These are phyloP conservation scores for Taeniopygia guttata DNA, from an alignment of 2,797 vertebrate species.

Conservation along the genomic window DNA sequence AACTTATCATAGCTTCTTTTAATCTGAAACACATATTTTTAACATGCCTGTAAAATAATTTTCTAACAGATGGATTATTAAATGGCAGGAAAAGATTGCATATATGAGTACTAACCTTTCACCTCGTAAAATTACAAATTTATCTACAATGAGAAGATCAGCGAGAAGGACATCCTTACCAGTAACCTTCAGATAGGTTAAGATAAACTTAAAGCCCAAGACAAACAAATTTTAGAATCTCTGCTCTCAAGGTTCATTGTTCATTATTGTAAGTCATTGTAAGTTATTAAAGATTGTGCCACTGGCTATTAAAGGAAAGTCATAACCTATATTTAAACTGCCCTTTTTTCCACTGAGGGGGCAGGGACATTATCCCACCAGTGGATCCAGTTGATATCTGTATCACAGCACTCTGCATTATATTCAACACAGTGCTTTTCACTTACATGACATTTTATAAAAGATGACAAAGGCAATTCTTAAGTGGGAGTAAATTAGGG, in stretches of 20 bases:
- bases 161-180: neutral
- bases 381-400: neutral
- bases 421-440: neutral
- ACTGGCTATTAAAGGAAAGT: neutral
- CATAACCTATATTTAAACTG: neutral
- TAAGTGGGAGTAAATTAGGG: neutral
- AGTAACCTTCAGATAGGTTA: neutral
- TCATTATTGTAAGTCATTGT: neutral
- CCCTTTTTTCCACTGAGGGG: neutral
- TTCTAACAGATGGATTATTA: slow-evolving; percentile 1
- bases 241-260: neutral
- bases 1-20: neutral
- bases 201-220: neutral
- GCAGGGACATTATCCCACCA: neutral
- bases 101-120: neutral
- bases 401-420: neutral
- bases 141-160: neutral
- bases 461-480: neutral
- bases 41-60: neutral
- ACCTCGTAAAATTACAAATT: neutral
- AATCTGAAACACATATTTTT: slow-evolving; percentile 22
- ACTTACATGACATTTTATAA: neutral
- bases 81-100: neutral
- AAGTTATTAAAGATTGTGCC: neutral
- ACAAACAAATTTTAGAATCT: neutral